phyloP scores from a whole-genome alignment of 2,113 vertebrate species.

The Podiceps cristatus region DNA sequence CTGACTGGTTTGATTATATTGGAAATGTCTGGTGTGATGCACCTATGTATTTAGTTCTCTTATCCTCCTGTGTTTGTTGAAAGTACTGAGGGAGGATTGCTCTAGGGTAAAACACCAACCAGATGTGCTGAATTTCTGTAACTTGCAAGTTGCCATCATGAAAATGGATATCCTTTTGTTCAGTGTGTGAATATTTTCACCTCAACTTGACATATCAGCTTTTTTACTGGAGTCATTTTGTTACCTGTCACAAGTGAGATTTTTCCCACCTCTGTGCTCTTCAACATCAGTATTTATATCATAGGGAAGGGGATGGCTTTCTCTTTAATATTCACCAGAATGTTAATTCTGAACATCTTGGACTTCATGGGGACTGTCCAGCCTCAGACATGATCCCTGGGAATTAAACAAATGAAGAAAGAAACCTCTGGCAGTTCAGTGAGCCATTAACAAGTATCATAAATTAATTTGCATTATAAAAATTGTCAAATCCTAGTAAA shows the following conservation, averaged over 20 bases:
- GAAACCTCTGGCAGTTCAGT: not conserved
- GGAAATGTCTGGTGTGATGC: not conserved
- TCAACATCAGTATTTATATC: not conserved
- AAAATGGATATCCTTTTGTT: constrained; percentile 22
- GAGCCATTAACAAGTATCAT: not conserved
- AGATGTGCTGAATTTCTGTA: not conserved
- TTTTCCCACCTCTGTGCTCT: not conserved
- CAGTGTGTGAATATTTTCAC: not conserved
- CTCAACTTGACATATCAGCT: not conserved
- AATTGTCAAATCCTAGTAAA: not conserved
- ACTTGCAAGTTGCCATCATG: not conserved
- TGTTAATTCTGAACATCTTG: not conserved
- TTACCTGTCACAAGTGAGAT: not conserved
- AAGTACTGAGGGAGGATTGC: not conserved
- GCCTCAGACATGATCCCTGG: not conserved
- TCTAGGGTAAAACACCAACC: not conserved
- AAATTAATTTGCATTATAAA: not conserved
- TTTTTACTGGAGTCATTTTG: constrained; percentile 2
- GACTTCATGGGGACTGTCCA: not conserved
- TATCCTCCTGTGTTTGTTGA: not conserved
- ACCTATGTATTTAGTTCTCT: not conserved
- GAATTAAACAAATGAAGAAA: not conserved
- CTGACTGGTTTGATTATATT: not conserved
- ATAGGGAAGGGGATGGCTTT: not conserved
- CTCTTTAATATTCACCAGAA: not conserved